Evolutionary conservation across 2,888 invertebrate genomes (phyloP).

Genomic region (Mimas tiliae): DNA sequence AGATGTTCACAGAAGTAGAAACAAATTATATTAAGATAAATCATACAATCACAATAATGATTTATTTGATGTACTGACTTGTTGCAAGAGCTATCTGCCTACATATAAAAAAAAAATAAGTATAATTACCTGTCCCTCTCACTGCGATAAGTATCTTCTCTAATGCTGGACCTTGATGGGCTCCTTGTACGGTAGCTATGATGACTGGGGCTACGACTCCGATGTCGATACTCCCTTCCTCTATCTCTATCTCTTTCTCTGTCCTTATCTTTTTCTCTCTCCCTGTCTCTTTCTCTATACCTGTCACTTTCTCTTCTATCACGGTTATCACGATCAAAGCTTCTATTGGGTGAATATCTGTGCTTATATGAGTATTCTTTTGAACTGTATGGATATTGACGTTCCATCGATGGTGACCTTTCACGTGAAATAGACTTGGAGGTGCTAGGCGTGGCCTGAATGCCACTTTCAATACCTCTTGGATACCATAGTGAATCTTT

Average conservation of each 20-base stretch:
- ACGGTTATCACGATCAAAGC: constrained; percentile 37
- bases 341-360: constrained; percentile 47
- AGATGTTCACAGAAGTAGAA: too few relatives aligned
- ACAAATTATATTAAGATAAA: too few relatives aligned
- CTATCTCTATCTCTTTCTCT: constrained; percentile 39
- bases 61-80: too few relatives aligned
- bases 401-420: neutral
- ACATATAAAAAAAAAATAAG: too few relatives aligned
- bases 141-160: constrained; percentile 47
- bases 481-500: neutral
- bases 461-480: neutral
- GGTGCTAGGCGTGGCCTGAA: constrained; percentile 6
- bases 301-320: constrained; percentile 34
- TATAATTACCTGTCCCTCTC: constrained; percentile 41
- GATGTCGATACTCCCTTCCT: constrained; percentile 37
- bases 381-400: constrained; percentile 25
- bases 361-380: constrained; percentile 40
- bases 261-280: constrained; percentile 34
- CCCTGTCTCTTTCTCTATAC: constrained; percentile 42
- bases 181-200: constrained; percentile 35
- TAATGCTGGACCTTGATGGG: constrained; percentile 48
- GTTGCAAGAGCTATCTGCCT: too few relatives aligned
- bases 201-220: constrained; percentile 54
- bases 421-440: constrained; percentile 17
- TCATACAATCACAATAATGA: too few relatives aligned